Conservation (phyloP, 2,797 vertebrate genomes). For the Anguilla pacifica region DNA sequence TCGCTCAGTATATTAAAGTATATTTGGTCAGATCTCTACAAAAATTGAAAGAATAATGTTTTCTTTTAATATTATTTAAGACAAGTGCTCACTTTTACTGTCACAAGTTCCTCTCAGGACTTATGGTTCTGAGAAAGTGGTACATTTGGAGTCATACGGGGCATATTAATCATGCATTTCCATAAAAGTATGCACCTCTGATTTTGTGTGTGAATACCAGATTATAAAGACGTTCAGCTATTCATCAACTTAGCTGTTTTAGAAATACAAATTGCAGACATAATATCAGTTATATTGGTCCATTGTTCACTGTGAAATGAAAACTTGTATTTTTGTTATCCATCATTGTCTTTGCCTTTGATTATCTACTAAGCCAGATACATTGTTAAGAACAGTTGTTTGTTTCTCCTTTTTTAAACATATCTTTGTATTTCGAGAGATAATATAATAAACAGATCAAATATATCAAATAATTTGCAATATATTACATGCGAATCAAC, state of each 20-base stretch:
- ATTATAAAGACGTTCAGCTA: not conserved
- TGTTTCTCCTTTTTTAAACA: not conserved
- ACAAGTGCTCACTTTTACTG: not conserved
- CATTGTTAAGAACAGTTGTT: not conserved
- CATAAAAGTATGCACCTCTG: not conserved
- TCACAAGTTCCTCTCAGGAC: not conserved
- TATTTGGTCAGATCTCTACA: not conserved
- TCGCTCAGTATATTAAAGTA: not conserved
- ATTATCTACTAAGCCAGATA: not conserved
- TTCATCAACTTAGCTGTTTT: not conserved
- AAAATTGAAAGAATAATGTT: not conserved
- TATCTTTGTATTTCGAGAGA: not conserved
- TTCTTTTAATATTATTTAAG: not conserved
- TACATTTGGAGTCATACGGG: not conserved
- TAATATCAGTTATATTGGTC: not conserved
- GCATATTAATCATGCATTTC: not conserved
- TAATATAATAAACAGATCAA: not conserved
- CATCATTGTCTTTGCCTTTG: not conserved
- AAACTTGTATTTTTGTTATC: not conserved
- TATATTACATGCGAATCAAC: not conserved
- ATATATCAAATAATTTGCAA: not conserved
- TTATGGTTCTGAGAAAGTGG: not conserved
- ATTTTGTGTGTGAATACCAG: not conserved
- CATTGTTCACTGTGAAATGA: not conserved
- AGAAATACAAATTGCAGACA: not conserved